phyloP scores from a whole-genome alignment of 2,888 invertebrate species.

The Drosophila monieri region DNA sequence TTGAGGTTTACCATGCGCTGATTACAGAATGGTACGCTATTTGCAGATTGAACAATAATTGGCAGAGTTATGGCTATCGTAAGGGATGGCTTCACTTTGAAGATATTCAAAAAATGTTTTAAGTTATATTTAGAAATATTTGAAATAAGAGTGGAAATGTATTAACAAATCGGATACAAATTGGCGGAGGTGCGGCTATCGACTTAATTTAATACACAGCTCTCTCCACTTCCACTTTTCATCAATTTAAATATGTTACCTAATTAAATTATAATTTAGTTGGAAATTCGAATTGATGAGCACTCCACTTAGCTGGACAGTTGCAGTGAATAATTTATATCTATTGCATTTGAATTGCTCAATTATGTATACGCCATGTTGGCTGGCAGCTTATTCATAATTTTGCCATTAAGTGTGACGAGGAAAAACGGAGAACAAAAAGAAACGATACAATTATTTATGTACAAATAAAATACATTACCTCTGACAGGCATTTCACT shows the following conservation, averaged over 20 bases:
- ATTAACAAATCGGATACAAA: too few relatives aligned
- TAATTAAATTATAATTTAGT: conserved; percentile 35
- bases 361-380: conserved; percentile 64
- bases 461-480: conserved; percentile 35
- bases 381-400: conserved; percentile 34
- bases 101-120: too few relatives aligned
- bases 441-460: conserved; percentile 25
- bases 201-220: conserved; percentile 5
- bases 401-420: conserved; percentile 23
- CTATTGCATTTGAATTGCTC: conserved; percentile 39
- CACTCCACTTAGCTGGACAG: conserved; percentile 24
- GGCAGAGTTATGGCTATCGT: background rate
- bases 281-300: conserved; percentile 29
- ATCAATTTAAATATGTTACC: conserved; percentile 11
- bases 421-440: conserved; percentile 41
- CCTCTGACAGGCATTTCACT: conserved; percentile 55
- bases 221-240: conserved; percentile 7
- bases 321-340: conserved; percentile 43
- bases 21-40: too few relatives aligned
- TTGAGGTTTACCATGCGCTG: too few relatives aligned
- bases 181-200: too few relatives aligned
- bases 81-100: too few relatives aligned
- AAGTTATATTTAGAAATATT: too few relatives aligned
- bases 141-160: too few relatives aligned
- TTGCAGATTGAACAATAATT: too few relatives aligned